A percentile compares a stretch with the other conserved stretches of the same genome.
phyloP scores from a whole-genome alignment of 2,113 vertebrate genomes.

The Okapia johnstoni region DNA sequence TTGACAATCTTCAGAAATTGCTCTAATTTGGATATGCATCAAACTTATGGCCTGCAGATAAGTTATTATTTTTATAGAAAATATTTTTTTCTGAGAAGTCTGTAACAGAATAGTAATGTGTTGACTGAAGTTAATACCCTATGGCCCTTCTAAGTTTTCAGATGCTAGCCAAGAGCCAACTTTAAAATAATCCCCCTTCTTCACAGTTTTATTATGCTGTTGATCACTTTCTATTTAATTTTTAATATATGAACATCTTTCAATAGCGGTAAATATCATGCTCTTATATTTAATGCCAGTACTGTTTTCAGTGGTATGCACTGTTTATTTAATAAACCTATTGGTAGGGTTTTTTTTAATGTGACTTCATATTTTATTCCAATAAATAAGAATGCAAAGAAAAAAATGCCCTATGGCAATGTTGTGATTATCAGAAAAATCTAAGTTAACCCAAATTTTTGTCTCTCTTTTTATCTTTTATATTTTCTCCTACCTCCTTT shows the following conservation, averaged over 20 bases:
- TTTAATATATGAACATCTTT: background rate
- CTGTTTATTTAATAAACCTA: background rate
- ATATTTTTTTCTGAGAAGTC: background rate
- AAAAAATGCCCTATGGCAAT: background rate
- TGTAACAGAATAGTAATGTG: background rate
- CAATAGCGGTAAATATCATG: background rate
- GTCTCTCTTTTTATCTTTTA: too few relatives aligned
- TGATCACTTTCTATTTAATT: background rate
- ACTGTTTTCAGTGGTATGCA: background rate
- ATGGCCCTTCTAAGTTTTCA: background rate
- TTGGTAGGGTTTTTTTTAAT: background rate
- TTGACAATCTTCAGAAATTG: background rate
- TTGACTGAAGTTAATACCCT: background rate
- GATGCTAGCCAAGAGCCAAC: background rate
- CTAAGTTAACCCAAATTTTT: background rate
- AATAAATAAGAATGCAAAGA: background rate
- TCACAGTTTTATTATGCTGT: background rate
- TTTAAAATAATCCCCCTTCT: background rate
- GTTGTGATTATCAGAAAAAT: background rate
- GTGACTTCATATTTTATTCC: background rate
- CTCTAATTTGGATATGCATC: background rate
- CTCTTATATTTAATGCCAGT: background rate
- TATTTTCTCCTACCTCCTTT: too few relatives aligned
- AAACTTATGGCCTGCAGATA: background rate
- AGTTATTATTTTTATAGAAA: background rate